These are phyloP conservation scores for Apeira syringaria DNA, from an alignment of 2,888 invertebrate species.

Conservation along the genomic window DNA sequence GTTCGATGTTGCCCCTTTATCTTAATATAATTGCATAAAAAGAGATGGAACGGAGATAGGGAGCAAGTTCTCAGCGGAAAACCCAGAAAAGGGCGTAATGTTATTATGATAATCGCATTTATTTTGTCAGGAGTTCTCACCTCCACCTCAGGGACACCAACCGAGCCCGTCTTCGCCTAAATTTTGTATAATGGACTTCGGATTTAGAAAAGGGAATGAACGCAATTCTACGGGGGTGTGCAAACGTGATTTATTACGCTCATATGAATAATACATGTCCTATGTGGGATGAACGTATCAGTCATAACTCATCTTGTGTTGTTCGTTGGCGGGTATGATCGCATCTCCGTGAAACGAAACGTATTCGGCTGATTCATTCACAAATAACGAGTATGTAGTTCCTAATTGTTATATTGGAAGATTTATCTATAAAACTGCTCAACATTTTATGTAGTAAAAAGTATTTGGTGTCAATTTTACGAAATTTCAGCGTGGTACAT, in stretches of 20 bases:
- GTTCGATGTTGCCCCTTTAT: constrained; percentile 8
- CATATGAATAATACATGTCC: constrained; percentile 63
- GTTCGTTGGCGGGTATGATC: constrained; percentile 41
- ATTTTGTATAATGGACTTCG: constrained; percentile 50
- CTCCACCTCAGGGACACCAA: constrained; percentile 25
- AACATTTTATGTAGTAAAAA: too few species aligned
- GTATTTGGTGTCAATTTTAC: too few species aligned
- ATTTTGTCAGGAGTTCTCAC: constrained; percentile 34
- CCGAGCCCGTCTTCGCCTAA: constrained; percentile 34
- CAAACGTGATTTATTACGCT: constrained; percentile 60
- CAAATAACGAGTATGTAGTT: constrained; percentile 20
- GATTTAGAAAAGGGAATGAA: constrained; percentile 53
- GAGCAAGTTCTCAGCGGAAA: constrained; percentile 13
- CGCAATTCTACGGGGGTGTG: constrained; percentile 46
- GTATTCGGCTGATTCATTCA: constrained; percentile 35
- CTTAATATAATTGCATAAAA: constrained; percentile 17
- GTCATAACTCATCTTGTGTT: constrained; percentile 45
- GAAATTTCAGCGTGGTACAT: too few species aligned
- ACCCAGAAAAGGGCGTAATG: constrained; percentile 18
- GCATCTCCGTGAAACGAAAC: constrained; percentile 35
- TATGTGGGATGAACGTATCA: constrained; percentile 51
- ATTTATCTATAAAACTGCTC: too few species aligned
- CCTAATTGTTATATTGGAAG: background rate
- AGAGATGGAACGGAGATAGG: background rate
- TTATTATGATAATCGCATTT: constrained; percentile 36